Percentiles rank a stretch among this genome's conserved stretches.
Conservation (phyloP, 2,113 vertebrate genomes). For the Chionomys nivalis region DNA sequence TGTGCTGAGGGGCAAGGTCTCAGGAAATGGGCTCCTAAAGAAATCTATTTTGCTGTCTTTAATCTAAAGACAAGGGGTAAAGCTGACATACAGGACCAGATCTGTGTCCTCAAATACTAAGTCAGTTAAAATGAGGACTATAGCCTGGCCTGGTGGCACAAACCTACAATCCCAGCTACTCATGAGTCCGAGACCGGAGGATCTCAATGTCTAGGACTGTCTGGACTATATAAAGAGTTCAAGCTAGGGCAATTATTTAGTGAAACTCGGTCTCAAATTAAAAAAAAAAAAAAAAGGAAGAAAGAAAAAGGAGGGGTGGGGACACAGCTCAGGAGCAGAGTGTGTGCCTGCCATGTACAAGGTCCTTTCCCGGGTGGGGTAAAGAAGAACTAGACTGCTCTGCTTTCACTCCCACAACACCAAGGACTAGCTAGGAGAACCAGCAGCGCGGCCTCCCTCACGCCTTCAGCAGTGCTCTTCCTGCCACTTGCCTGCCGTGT, state of each 20-base stretch:
- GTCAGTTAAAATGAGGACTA: not conserved
- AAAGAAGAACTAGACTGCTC: not conserved
- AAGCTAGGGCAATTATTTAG: not conserved
- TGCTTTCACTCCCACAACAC: not conserved
- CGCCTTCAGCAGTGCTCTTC: not conserved
- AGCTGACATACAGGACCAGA: not conserved
- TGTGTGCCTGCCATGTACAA: no score
- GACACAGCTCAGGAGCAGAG: not conserved
- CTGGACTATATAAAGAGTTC: not conserved
- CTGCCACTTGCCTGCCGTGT: not conserved
- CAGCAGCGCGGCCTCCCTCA: accelerated
- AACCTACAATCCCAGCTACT: not conserved
- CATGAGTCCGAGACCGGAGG: not conserved
- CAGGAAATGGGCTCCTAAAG: not conserved
- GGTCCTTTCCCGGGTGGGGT: not conserved
- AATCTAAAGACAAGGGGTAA: constrained; percentile 14
- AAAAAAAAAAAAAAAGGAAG: not conserved
- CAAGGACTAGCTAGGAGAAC: not conserved
- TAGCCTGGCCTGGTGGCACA: not conserved
- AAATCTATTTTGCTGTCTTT: not conserved
- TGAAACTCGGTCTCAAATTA: not conserved
- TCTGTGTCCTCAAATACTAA: not conserved
- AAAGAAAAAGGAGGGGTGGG: not conserved
- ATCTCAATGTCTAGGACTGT: not conserved
- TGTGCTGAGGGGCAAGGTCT: not conserved